Conservation (phyloP, 2,113 vertebrate genomes). For the Noctilio leporinus region DNA sequence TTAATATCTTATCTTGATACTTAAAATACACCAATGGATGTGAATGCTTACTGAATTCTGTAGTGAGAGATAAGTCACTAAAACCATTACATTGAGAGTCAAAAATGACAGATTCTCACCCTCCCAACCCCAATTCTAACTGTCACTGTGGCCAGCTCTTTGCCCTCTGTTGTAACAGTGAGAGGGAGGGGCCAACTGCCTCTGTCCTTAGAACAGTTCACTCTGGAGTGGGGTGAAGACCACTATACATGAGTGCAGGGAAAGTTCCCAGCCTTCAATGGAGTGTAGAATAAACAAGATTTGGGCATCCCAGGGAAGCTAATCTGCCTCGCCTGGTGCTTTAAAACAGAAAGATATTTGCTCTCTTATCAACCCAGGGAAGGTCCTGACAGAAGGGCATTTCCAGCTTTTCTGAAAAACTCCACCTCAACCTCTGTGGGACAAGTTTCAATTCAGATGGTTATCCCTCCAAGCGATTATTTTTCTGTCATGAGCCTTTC, state of each 20-base stretch:
- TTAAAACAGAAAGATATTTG: not conserved
- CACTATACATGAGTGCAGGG: fast-evolving
- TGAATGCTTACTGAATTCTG: not conserved
- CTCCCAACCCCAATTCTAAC: not conserved
- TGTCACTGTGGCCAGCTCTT: not conserved
- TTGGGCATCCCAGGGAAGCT: not conserved
- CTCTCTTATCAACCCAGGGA: constrained; percentile 33
- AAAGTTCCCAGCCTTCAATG: not conserved
- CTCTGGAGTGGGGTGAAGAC: too few species aligned
- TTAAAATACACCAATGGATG: not conserved
- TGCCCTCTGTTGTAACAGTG: fast-evolving
- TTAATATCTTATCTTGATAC: not conserved
- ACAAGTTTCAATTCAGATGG: constrained; percentile 73
- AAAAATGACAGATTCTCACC: not conserved
- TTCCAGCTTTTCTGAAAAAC: constrained; percentile 70
- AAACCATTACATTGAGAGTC: not conserved
- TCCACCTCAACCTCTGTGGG: constrained; percentile 43
- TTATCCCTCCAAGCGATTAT: constrained; percentile 74
- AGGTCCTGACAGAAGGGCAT: constrained; percentile 47
- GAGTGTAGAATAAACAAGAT: not conserved
- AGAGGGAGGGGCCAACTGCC: fast-evolving
- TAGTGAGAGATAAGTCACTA: not conserved
- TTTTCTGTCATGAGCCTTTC: constrained; percentile 81
- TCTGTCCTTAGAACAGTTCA: not conserved
- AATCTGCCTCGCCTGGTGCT: not conserved